A percentile compares a stretch with the other conserved stretches of the same genome.
Evolutionary conservation across 1,140 invertebrate genomes (phyloP).

Genomic region (Scylla paramamosain): DNA sequence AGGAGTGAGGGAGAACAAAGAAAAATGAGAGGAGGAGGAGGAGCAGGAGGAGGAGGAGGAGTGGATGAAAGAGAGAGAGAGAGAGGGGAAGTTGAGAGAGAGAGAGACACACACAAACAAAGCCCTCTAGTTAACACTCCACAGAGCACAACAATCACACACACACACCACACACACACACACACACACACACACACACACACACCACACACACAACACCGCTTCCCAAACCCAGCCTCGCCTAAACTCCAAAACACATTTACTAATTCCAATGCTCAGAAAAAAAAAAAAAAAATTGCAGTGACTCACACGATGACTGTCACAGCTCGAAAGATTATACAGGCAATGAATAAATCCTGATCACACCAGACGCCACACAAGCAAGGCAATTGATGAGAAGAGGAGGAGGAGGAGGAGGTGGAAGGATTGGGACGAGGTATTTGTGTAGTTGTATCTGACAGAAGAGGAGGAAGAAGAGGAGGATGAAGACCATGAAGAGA

Average conservation of each 20-base stretch:
- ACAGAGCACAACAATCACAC: too few relatives aligned
- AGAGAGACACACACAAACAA: too few relatives aligned
- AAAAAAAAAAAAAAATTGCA: not conserved
- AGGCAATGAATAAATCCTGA: not conserved
- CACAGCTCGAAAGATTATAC: not conserved
- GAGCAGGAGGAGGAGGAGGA: not conserved
- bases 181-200: too few relatives aligned
- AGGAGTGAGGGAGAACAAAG: not conserved
- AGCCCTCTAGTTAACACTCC: too few relatives aligned
- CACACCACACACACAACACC: too few relatives aligned
- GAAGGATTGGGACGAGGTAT: not conserved
- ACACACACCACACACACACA: too few relatives aligned
- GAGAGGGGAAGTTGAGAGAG: too few relatives aligned
- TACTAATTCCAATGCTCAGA: not conserved
- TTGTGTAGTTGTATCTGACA: not conserved
- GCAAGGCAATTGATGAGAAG: not conserved
- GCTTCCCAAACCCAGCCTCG: too few relatives aligned
- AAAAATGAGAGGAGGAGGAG: not conserved
- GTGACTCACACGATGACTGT: not conserved
- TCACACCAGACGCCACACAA: not conserved
- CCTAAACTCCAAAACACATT: not conserved
- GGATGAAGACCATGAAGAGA: not conserved
- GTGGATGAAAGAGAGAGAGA: too few relatives aligned
- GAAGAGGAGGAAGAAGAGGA: not conserved
- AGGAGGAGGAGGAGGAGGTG: not conserved